Evolutionary conservation across 2,113 vertebrate genomes (phyloP).

Genomic region (Microcebus griseorufus): DNA sequence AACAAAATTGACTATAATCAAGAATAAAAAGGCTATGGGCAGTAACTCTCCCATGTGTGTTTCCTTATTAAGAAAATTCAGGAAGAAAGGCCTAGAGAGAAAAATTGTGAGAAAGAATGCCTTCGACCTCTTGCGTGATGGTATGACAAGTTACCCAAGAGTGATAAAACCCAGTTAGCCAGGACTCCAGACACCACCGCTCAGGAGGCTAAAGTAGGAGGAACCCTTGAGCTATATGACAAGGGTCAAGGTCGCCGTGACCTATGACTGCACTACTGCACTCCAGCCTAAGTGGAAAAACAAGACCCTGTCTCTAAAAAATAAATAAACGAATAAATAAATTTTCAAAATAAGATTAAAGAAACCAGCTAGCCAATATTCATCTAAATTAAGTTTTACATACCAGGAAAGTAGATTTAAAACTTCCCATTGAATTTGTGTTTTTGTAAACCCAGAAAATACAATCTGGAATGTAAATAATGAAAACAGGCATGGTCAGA

Average conservation of each 20-base stretch:
- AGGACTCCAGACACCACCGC: no score
- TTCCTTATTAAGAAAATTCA: not conserved
- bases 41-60: not conserved
- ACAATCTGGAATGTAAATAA: not conserved
- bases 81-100: not conserved
- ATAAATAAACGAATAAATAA: no score
- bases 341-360: no score
- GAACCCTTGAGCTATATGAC: no score
- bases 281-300: no score
- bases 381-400: conserved; percentile 11
- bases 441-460: conserved; percentile 21
- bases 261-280: no score
- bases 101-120: not conserved
- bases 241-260: no score
- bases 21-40: not conserved
- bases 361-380: not conserved
- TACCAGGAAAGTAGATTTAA: not conserved
- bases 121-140: not conserved
- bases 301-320: no score
- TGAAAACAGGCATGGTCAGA: not conserved
- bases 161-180: not conserved
- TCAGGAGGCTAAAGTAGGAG: no score
- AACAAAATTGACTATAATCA: not conserved
- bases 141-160: not conserved
- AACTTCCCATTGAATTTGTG: conserved; percentile 22